These are phyloP conservation scores for Nothobranchius furzeri DNA, from an alignment of 2,113 vertebrate species.

Conservation along the genomic window DNA sequence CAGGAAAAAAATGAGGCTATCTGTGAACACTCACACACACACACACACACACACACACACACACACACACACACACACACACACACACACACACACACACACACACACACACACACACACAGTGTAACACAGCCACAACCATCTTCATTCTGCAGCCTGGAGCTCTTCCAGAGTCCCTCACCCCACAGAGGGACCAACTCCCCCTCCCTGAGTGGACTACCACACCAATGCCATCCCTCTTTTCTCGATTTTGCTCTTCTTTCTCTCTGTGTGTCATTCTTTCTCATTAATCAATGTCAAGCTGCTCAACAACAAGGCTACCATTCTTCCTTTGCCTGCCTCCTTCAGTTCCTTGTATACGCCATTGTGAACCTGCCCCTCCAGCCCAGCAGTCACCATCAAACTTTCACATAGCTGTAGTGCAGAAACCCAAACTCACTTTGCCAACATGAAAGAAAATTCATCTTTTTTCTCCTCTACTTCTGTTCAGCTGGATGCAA, in stretches of 20 bases:
- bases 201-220: slow-evolving; percentile 49
- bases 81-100: slow-evolving; percentile 16
- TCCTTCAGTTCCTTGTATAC: slow-evolving; percentile 59
- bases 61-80: too few species aligned
- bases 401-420: slow-evolving; percentile 90
- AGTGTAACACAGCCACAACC: slow-evolving; percentile 32
- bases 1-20: slow-evolving; percentile 16
- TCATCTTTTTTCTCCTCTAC: slow-evolving; percentile 47
- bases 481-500: slow-evolving; percentile 28
- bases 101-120: slow-evolving; percentile 23
- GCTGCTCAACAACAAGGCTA: slow-evolving; percentile 72
- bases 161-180: slow-evolving; percentile 71
- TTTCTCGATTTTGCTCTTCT: slow-evolving; percentile 67
- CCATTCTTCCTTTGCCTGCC: slow-evolving; percentile 75
- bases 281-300: slow-evolving; percentile 80
- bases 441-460: slow-evolving; percentile 86
- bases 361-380: slow-evolving; percentile 86
- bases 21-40: slow-evolving; percentile 14
- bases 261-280: slow-evolving; percentile 51
- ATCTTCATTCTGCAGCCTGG: slow-evolving; percentile 52
- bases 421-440: slow-evolving; percentile 78
- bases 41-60: slow-evolving; percentile 25
- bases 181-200: slow-evolving; percentile 36
- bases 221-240: slow-evolving; percentile 64
- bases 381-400: slow-evolving; percentile 85